Base-by-base conservation (phyloP, 2,888 invertebrate species). In the Leptodirus hochenwartii region DNA sequence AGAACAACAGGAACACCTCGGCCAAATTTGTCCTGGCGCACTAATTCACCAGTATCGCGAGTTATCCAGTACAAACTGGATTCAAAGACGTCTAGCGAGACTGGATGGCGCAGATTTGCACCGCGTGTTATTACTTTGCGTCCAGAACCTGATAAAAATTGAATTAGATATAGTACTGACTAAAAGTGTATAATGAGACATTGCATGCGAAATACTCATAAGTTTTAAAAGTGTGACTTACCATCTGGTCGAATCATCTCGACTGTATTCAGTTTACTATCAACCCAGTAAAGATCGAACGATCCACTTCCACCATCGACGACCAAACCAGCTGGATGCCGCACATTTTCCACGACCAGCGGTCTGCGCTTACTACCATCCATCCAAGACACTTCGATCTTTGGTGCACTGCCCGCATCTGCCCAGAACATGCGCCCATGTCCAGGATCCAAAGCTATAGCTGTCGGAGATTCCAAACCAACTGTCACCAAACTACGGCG, bases 311-410 rank as follows among this genome's bases (percentile, higher is more conserved):
- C n/a, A n/a, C n/a, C n/a, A 49, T 98, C 98, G 27, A 98, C 75
- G 0, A 90, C 69, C 6, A 98, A 52, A 0, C 91, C 90, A 1
- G 85, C 71, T 0, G 96, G 96, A 45, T 81, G 79, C 14, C 84
- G 66, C 15, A 96, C 68, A 32, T 69, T 69, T 35, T 84, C 84
- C 0, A 76, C 72, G 5, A 91, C 75, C 3, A 98, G 53, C 0
- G 79, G 71, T 30, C 76, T 63, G 2, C 91, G 66, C 49, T 85
- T 80, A 0, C 78, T 80, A 0, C 96, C 96, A 47, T 93, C 95
- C 90, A 96, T 87, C 88, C 93, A 95, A 2, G 90, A 71, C 3
- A 77, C 70, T 52, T 95, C 95, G 36, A 98, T 90, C 55, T 91
- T 95, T 0, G 90, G 85, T 3, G 74, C 73, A 1, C 76, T 73